Percentiles rank a stretch among this genome's conserved stretches.
phyloP scores from a whole-genome alignment of 2,113 vertebrate genomes.

The Butorides virescens region DNA sequence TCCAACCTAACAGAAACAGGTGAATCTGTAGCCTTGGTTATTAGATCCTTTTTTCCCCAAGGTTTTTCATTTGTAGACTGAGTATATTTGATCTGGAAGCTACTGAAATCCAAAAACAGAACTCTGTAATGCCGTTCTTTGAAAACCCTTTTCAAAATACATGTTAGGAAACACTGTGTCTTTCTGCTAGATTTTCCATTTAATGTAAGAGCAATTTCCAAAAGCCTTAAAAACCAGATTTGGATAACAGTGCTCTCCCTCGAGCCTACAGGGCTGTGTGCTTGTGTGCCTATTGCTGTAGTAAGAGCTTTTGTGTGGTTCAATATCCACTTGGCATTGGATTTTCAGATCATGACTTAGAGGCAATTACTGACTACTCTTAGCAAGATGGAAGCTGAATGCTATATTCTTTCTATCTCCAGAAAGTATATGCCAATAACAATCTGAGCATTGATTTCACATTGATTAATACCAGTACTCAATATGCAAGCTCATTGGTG shows the following conservation, averaged over 20 bases:
- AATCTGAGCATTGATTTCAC: background rate
- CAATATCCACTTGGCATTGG: conserved; percentile 9
- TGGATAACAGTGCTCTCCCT: background rate
- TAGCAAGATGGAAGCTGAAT: background rate
- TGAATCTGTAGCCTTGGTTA: background rate
- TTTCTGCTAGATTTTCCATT: background rate
- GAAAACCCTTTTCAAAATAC: background rate
- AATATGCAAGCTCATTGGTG: background rate
- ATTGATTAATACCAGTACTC: background rate
- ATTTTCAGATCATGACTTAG: conserved; percentile 18
- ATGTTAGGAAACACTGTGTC: background rate
- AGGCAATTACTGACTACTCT: background rate
- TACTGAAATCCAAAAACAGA: background rate
- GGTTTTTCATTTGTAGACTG: background rate
- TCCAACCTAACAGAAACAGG: background rate
- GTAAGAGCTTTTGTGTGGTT: background rate
- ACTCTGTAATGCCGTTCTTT: background rate
- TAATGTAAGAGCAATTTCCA: background rate
- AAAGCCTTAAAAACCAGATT: background rate
- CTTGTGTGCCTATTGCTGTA: background rate
- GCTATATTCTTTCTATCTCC: background rate
- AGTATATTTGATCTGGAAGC: background rate
- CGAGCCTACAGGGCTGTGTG: background rate
- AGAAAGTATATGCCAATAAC: background rate
- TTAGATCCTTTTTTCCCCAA: background rate